Percentiles rank a stretch among this genome's conserved stretches.
phyloP scores from a whole-genome alignment of 2,888 invertebrate species.

The Drosophila diplacantha region DNA sequence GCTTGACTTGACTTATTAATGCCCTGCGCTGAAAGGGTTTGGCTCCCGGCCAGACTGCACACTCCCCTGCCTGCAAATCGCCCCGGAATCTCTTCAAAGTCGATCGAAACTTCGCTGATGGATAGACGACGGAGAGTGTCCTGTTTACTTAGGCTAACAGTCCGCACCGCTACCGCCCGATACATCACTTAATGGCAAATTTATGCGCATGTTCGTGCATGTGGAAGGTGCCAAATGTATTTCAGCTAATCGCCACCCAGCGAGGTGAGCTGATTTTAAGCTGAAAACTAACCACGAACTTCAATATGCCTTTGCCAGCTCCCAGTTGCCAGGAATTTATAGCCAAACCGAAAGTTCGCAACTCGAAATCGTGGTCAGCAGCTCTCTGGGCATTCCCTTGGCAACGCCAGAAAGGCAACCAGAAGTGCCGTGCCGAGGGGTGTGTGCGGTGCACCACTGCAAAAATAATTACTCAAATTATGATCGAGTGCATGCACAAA shows the following conservation, averaged over 20 bases:
- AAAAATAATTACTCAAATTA: slow-evolving; percentile 62
- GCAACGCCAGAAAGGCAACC: slow-evolving; percentile 7
- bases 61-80: slow-evolving; percentile 17
- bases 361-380: slow-evolving; percentile 15
- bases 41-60: slow-evolving; percentile 28
- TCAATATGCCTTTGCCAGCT: not conserved
- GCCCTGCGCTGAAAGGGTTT: slow-evolving; percentile 51
- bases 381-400: slow-evolving; percentile 13
- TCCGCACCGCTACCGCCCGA: slow-evolving; percentile 19
- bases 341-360: slow-evolving; percentile 10
- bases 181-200: slow-evolving; percentile 62
- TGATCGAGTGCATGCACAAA: slow-evolving; percentile 46
- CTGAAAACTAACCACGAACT: not conserved
- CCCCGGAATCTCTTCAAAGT: slow-evolving; percentile 24
- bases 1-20: slow-evolving; percentile 65
- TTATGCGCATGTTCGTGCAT: slow-evolving; percentile 58
- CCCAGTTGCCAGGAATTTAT: slow-evolving; percentile 19
- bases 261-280: slow-evolving; percentile 5
- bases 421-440: not conserved
- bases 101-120: slow-evolving; percentile 17
- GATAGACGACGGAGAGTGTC: slow-evolving; percentile 13
- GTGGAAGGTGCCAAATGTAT: slow-evolving; percentile 36
- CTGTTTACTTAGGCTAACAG: slow-evolving; percentile 39
- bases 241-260: not conserved
- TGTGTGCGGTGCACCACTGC: slow-evolving; percentile 25